Evolutionary conservation across 2,113 vertebrate genomes (phyloP).

Genomic region (Scophthalmus maximus): DNA sequence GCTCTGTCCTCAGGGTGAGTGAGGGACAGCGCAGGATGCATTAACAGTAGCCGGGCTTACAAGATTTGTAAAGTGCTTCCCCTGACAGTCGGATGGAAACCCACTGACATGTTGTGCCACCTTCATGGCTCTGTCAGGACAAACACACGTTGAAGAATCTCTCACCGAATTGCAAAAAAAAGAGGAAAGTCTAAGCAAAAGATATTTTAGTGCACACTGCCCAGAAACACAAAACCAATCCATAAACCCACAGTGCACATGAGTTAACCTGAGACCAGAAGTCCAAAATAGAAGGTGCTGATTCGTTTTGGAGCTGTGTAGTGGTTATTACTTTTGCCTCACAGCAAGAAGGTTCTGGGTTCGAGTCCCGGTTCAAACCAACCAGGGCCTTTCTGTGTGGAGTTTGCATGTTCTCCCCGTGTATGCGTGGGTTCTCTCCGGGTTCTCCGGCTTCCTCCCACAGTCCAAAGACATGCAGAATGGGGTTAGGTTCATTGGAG

Average conservation of each 20-base stretch:
- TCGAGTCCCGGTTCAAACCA: too few species aligned
- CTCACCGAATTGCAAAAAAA: slow-evolving; percentile 8
- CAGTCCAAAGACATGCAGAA: too few species aligned
- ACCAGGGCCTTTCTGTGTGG: too few species aligned
- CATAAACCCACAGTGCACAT: not conserved
- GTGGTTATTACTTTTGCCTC: too few species aligned
- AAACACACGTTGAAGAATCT: slow-evolving; percentile 11
- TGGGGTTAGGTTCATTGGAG: too few species aligned
- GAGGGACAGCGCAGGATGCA: slow-evolving; percentile 57
- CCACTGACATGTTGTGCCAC: slow-evolving; percentile 51
- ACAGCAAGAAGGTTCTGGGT: too few species aligned
- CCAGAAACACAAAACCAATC: not conserved
- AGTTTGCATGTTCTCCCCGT: too few species aligned
- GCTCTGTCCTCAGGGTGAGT: slow-evolving; percentile 59
- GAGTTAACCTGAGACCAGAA: not conserved
- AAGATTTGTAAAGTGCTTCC: slow-evolving; percentile 65
- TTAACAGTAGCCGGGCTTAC: slow-evolving; percentile 66
- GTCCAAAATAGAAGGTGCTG: not conserved
- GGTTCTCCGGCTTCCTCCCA: too few species aligned
- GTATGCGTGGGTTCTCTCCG: too few species aligned
- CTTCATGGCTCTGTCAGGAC: slow-evolving; percentile 13
- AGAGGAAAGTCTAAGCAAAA: not conserved
- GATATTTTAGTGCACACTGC: not conserved
- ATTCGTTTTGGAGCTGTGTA: not conserved
- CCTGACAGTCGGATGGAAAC: slow-evolving; percentile 55